These are phyloP conservation scores for Neopipo cinnamomea DNA, from an alignment of 2,113 vertebrate genomes.

Conservation along the genomic window DNA sequence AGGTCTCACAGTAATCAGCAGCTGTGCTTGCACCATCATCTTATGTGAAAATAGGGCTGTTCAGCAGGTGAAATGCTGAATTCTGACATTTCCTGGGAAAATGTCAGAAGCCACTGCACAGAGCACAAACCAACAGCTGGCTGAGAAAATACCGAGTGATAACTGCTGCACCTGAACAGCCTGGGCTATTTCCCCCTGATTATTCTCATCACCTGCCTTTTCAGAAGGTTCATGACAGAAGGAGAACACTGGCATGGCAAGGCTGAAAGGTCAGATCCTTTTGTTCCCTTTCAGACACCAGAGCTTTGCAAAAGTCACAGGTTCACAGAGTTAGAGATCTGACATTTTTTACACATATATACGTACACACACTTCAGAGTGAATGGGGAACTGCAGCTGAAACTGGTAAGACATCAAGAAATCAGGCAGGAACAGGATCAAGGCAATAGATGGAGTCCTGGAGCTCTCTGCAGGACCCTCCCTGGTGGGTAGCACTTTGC, in stretches of 20 bases:
- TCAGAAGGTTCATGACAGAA: neutral
- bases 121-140: neutral
- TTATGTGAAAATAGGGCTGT: neutral
- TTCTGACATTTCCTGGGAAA: neutral
- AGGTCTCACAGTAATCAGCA: neutral
- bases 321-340: neutral
- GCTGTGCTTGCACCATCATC: neutral
- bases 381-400: neutral
- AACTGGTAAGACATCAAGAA: neutral
- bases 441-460: neutral
- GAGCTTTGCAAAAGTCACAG: neutral
- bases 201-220: neutral
- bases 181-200: neutral
- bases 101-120: neutral
- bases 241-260: neutral
- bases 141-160: conserved; percentile 17
- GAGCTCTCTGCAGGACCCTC: neutral
- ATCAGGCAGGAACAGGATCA: neutral
- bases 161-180: neutral
- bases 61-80: neutral
- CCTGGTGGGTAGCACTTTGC: neutral
- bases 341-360: neutral
- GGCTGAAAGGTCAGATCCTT: neutral
- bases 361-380: neutral
- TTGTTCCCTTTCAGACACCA: neutral